Evolutionary conservation across 2,113 vertebrate genomes (phyloP), one percentile per base, ranked within the genome.

Genomic region (Tor tambroides): DNA sequence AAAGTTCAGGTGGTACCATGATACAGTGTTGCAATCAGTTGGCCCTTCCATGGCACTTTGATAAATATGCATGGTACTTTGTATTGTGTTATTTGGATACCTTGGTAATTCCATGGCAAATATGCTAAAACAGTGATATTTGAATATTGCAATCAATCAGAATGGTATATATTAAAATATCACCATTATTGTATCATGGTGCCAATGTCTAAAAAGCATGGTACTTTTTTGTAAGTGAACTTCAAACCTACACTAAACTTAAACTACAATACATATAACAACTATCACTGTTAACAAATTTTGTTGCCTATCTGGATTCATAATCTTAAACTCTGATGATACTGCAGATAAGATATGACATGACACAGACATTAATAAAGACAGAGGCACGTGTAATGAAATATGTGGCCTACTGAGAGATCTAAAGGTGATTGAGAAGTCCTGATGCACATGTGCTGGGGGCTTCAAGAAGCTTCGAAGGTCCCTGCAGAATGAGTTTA

Each of bases 391-490:
- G 8, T 75, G 43, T 32, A 75, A 35, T 28, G 41, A 32, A 74
- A 41, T 59, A 82, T 74, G 51, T 8, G 9, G 41, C 35, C 74
- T 59, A 21, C 63, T 74, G 69, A 32, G 21, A 75, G 69, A 87
- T 87, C 71, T 67, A 4, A 30, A 56, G 19, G 63, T 72, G 14
- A 72, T n/a, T 74, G 51, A 72, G 71, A 80, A 81, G 77, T 59
- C n/a, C 65, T n/a, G 65, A 19, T 46, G 41, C 14, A 30, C 79
- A 35, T 17, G 35, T 38, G 51, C 54, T 54, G 59, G 8, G 46
- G 54, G 59, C 72, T 43, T 28, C 9, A 67, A n/a, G 38, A n/a
- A 0, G 71, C 80, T 87, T 87, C 86, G 69, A 77, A 83, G 43
- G 23, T 21, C 30, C 43, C 72, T 49, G 67, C 7, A 74, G 41